These are phyloP conservation scores for Trachops cirrhosus DNA, from an alignment of 2,797 vertebrate species.

Conservation along the genomic window DNA sequence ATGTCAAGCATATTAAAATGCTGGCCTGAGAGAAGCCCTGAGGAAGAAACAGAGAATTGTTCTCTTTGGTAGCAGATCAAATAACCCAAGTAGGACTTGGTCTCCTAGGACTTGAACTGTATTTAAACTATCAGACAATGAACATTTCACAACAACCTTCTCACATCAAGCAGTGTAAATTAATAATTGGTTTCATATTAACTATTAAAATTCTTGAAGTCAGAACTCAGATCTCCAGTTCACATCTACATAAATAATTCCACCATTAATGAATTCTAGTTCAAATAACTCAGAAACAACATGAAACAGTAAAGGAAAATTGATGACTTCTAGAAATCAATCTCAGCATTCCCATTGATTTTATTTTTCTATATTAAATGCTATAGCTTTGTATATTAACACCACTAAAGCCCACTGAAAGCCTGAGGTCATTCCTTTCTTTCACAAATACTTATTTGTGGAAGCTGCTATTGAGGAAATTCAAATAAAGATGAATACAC, in stretches of 20 bases:
- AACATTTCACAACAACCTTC: background rate
- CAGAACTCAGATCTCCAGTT: background rate
- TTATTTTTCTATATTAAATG: background rate
- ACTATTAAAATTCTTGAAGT: background rate
- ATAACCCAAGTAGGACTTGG: background rate
- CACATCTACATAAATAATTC: background rate
- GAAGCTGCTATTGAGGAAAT: background rate
- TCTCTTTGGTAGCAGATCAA: slow-evolving; percentile 38
- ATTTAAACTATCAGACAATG: slow-evolving; percentile 35
- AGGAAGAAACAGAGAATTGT: background rate
- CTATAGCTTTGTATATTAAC: background rate
- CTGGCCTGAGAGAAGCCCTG: slow-evolving; percentile 5
- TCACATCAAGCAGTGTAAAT: background rate
- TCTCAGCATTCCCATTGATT: background rate
- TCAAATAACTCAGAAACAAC: background rate
- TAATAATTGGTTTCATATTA: slow-evolving; percentile 9
- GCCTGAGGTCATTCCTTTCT: background rate
- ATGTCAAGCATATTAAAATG: slow-evolving; percentile 31
- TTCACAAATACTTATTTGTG: background rate
- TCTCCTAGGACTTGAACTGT: background rate
- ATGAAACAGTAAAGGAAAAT: background rate
- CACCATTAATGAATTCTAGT: background rate
- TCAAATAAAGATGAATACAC: background rate
- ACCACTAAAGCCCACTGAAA: background rate
- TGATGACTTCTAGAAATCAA: background rate